Conservation (phyloP, 2,113 vertebrate genomes). For the Balaeniceps rex region DNA sequence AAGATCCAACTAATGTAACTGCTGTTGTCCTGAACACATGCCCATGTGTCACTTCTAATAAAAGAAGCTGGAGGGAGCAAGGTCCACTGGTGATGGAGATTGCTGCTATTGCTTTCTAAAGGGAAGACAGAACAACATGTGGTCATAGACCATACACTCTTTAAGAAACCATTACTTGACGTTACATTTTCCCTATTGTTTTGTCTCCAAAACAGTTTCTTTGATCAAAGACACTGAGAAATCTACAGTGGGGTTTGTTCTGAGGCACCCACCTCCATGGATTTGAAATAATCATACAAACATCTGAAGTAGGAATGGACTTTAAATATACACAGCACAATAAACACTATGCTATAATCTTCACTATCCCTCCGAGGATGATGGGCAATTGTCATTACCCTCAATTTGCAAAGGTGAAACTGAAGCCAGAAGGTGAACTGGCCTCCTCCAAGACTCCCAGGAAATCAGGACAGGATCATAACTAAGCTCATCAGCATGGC, state of each 20-base stretch:
- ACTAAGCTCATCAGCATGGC: neutral
- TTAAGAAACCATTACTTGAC: neutral
- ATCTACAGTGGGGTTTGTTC: neutral
- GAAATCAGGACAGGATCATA: neutral
- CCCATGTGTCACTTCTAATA: neutral
- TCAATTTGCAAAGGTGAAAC: neutral
- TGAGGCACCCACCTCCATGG: neutral
- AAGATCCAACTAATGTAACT: neutral
- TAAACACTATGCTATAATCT: neutral
- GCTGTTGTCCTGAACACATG: neutral
- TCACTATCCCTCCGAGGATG: neutral
- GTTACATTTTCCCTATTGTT: neutral
- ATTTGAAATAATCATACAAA: neutral
- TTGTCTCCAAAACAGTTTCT: neutral
- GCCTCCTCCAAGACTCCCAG: neutral
- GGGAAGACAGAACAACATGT: neutral
- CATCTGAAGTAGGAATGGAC: neutral
- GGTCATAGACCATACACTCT: neutral
- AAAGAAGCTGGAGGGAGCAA: neutral
- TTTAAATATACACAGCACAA: neutral
- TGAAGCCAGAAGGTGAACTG: neutral
- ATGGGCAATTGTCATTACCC: neutral
- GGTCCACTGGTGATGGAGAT: neutral
- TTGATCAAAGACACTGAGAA: neutral
- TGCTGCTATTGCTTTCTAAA: neutral